phyloP scores from a whole-genome alignment of 2,113 vertebrate genomes.

The Fulmarus glacialis region DNA sequence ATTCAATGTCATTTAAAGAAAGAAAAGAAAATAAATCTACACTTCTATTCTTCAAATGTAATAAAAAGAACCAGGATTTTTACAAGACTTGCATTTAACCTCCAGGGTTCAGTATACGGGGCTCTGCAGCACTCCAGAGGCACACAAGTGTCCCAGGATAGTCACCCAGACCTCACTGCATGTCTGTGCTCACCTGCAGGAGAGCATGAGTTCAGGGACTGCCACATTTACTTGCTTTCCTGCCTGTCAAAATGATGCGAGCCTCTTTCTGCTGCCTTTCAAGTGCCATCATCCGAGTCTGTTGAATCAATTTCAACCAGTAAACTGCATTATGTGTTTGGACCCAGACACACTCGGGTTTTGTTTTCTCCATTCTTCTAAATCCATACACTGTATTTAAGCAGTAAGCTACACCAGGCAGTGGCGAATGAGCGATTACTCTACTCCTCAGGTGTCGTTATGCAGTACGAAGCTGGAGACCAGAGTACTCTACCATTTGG shows the following conservation, averaged over 20 bases:
- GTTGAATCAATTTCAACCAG: not conserved
- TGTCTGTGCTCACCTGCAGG: not conserved
- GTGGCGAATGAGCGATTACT: not conserved
- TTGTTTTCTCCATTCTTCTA: constrained; percentile 22
- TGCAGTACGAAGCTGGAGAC: not conserved
- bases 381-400: constrained; percentile 5
- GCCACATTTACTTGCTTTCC: not conserved
- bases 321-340: not conserved
- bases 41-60: not conserved
- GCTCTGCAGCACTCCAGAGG: not conserved
- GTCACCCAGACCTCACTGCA: not conserved
- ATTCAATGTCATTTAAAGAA: not conserved
- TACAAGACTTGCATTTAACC: not conserved
- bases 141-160: not conserved
- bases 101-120: not conserved
- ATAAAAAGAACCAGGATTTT: not conserved
- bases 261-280: not conserved
- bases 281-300: not conserved
- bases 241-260: not conserved
- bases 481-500: not conserved
- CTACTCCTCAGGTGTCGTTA: not conserved
- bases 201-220: not conserved
- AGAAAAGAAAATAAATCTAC: not conserved
- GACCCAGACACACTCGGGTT: not conserved
- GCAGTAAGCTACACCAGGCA: not conserved